Percentiles rank a stretch among this genome's conserved stretches.
phyloP scores from a whole-genome alignment of 2,113 vertebrate genomes.

The Spea bombifrons region DNA sequence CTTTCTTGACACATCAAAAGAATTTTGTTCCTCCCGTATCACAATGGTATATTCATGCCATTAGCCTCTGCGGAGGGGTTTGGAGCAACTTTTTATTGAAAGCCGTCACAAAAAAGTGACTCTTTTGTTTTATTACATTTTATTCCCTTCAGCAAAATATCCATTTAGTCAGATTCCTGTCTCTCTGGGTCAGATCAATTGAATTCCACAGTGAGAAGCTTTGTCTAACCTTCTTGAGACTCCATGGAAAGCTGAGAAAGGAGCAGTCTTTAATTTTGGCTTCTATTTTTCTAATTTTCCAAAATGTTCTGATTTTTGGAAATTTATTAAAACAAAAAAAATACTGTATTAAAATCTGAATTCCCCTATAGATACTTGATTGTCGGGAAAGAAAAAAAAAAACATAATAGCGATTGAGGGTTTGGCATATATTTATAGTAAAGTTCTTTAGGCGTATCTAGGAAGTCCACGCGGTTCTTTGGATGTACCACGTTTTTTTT shows the following conservation, averaged over 20 bases:
- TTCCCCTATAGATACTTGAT: no score
- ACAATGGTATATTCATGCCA: constrained; percentile 68
- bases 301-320: background rate
- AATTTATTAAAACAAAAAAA: background rate
- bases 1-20: constrained; percentile 67
- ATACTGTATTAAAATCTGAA: no score
- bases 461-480: no score
- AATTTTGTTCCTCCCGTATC: constrained; percentile 58
- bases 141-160: constrained; percentile 21
- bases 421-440: no score
- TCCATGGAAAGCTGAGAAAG: constrained; percentile 8
- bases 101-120: constrained; percentile 58
- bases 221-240: background rate
- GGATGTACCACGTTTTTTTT: no score
- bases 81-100: constrained; percentile 64
- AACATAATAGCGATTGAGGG: no score
- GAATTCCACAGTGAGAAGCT: constrained; percentile 46
- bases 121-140: constrained; percentile 59
- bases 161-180: constrained; percentile 51
- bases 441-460: no score
- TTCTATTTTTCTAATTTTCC: background rate
- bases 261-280: background rate
- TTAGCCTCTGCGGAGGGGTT: constrained; percentile 63
- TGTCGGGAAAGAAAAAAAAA: no score
- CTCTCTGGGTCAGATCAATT: constrained; percentile 49